Base-by-base conservation (phyloP, 2,888 invertebrate genomes). In the Panorpa germanica region DNA sequence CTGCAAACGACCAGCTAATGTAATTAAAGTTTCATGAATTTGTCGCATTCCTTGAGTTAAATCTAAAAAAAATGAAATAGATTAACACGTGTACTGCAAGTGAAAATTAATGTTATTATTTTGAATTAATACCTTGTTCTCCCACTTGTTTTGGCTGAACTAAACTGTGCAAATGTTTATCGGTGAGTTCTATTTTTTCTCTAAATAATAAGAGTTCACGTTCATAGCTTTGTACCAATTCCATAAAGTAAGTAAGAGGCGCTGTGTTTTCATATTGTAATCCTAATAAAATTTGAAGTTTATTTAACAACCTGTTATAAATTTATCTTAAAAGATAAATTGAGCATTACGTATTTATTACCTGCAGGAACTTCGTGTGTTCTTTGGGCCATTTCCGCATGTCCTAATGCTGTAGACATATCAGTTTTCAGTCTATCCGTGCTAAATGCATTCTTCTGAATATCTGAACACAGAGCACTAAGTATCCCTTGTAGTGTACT, bases 21-120 rank as follows among this genome's bases (percentile, higher is more conserved):
- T 80, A 18, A 90, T 73, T 42, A 88, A 70, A 3, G 82, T 78
- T 48, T 83, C 83, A 48, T 88, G 82, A 42, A 88, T 67, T 44
- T 81, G 70, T 18, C 70, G 66, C 53, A 90, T 71, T 11, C 83
- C 75, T 31, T 71, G 55, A 7, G 77, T 70, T 35, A 88, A 49
- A 52, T 88, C 86, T 78, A 53, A 5, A 55, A 53, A 28, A 37
- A n/a, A n/a, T n/a, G n/a, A n/a, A n/a, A n/a, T n/a, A n/a, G n/a
- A n/a, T n/a, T n/a, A n/a, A n/a, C n/a, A n/a, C n/a, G n/a, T n/a
- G n/a, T n/a, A n/a, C n/a, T n/a, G n/a, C n/a, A n/a, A n/a, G n/a
- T n/a, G n/a, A n/a, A n/a, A n/a, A n/a, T n/a, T n/a, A n/a, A n/a
- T n/a, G n/a, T n/a, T n/a, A n/a, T n/a, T n/a, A n/a, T n/a, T n/a